A percentile compares a stretch with the other conserved stretches of the same genome.
Conservation (phyloP, 2,797 vertebrate genomes). For the Balearica regulorum region DNA sequence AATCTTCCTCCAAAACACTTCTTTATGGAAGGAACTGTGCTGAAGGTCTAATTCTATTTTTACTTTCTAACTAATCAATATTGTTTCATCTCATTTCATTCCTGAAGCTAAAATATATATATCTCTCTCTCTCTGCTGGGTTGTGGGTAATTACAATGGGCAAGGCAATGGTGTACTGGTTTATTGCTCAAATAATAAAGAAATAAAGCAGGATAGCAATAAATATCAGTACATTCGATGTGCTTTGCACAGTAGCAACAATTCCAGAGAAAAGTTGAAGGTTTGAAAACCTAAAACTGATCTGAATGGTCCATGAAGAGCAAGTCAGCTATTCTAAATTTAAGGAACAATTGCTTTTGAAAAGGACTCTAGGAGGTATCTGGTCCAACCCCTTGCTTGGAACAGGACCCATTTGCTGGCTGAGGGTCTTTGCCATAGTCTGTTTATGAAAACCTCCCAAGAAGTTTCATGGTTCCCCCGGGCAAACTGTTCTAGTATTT, state of each 20-base stretch:
- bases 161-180: background rate
- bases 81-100: constrained; percentile 14
- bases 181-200: constrained; percentile 27
- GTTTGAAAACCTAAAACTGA: background rate
- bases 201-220: background rate
- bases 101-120: background rate
- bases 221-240: background rate
- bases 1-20: background rate
- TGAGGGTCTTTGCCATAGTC: background rate
- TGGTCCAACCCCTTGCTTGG: background rate
- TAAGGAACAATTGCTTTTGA: background rate
- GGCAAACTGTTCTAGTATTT: background rate
- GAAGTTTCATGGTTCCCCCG: background rate
- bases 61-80: constrained; percentile 35
- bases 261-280: background rate
- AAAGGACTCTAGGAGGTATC: background rate
- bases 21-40: background rate
- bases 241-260: background rate
- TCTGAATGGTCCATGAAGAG: background rate
- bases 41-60: constrained; percentile 4
- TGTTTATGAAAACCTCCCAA: background rate
- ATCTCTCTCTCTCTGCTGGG: no score
- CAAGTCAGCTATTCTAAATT: background rate
- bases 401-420: background rate
- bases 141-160: background rate